Evolutionary conservation across 2,888 invertebrate species (phyloP).

Genomic region (Platycheirus rosarum): DNA sequence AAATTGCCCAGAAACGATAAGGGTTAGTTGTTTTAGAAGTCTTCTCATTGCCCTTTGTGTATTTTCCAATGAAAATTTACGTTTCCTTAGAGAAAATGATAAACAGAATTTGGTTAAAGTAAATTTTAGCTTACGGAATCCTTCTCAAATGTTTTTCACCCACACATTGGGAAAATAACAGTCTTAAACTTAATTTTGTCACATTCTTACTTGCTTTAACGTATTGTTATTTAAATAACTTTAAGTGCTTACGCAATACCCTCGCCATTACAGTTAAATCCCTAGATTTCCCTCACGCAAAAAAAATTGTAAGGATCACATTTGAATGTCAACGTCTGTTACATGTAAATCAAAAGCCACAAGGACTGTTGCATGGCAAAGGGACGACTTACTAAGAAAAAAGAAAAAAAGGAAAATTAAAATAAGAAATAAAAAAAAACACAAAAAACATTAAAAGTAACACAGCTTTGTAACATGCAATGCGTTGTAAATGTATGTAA

Average conservation of each 20-base stretch:
- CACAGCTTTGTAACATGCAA: conserved; percentile 38
- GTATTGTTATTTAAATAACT: not conserved
- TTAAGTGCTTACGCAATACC: conserved; percentile 12
- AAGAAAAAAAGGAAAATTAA: conserved; percentile 10
- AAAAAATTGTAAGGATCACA: not conserved
- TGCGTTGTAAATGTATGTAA: conserved; percentile 9
- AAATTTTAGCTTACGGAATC: not conserved
- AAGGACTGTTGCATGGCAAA: conserved; percentile 16
- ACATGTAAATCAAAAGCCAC: conserved; percentile 43
- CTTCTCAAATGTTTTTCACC: conserved; percentile 1
- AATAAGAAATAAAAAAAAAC: conserved; percentile 6
- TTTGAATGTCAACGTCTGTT: conserved; percentile 27
- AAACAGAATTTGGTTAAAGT: not conserved
- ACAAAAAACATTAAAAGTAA: conserved; percentile 16
- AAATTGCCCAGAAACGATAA: not conserved
- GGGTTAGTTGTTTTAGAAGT: not conserved
- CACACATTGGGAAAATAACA: not conserved
- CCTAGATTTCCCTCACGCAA: not conserved
- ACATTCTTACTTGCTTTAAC: not conserved
- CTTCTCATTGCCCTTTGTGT: not conserved
- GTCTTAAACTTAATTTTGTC: not conserved
- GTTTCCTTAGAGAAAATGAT: conserved; percentile 6
- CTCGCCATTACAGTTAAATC: not conserved
- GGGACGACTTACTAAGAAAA: not conserved
- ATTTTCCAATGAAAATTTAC: conserved; percentile 3